Percentiles rank a stretch among this genome's conserved stretches.
phyloP scores from a whole-genome alignment of 2,888 invertebrate genomes.

The Sesia bembeciformis region DNA sequence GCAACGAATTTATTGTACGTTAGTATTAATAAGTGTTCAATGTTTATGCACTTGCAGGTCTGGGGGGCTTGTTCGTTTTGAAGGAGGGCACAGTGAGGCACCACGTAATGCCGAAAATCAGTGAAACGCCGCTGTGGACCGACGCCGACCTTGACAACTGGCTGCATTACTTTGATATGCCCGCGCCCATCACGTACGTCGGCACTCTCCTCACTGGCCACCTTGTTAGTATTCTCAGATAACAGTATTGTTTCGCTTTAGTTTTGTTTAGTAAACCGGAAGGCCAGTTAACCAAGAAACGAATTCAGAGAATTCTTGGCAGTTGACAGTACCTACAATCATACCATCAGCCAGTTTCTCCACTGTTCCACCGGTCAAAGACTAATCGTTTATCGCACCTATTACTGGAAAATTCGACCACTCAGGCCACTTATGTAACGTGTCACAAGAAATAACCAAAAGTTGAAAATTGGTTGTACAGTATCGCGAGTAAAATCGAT shows the following conservation, averaged over 20 bases:
- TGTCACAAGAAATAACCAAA: too few relatives aligned
- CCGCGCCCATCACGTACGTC: slow-evolving; percentile 89
- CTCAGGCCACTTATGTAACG: too few relatives aligned
- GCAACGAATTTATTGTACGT: too few relatives aligned
- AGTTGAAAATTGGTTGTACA: too few relatives aligned
- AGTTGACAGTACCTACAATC: too few relatives aligned
- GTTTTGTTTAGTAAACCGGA: slow-evolving; percentile 5
- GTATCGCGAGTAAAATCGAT: too few relatives aligned
- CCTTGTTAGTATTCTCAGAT: slow-evolving; percentile 41
- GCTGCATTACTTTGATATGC: slow-evolving; percentile 94
- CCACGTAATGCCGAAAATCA: slow-evolving; percentile 98
- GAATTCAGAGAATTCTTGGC: too few relatives aligned
- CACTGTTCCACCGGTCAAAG: too few relatives aligned
- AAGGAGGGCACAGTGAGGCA: slow-evolving; percentile 88
- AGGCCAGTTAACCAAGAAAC: too few relatives aligned
- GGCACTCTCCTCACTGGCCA: slow-evolving; percentile 91
- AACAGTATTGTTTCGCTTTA: neutral
- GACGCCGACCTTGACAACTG: slow-evolving; percentile 87
- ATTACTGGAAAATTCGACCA: too few relatives aligned
- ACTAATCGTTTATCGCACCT: too few relatives aligned
- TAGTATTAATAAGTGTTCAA: neutral
- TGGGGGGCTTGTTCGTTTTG: slow-evolving; percentile 93
- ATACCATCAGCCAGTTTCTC: too few relatives aligned
- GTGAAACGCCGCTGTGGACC: slow-evolving; percentile 79
- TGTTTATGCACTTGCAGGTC: slow-evolving; percentile 61